These are phyloP conservation scores for Mobula hypostoma DNA, from an alignment of 2,113 vertebrate genomes.

Conservation along the genomic window DNA sequence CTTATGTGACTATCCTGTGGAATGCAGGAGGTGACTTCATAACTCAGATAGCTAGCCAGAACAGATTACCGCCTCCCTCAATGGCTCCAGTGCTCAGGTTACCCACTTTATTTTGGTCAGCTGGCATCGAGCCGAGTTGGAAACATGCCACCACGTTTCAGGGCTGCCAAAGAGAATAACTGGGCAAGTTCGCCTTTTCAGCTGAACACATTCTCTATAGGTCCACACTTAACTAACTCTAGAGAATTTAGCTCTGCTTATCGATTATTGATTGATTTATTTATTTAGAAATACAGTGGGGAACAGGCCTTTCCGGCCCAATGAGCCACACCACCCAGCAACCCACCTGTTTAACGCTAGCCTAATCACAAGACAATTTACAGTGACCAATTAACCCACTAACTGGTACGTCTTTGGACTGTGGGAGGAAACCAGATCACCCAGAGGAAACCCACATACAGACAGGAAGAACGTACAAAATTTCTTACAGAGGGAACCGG, in stretches of 20 bases:
- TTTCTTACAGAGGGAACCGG: too few relatives aligned
- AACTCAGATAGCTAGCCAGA: not conserved
- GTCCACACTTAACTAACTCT: not conserved
- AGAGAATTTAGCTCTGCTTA: not conserved
- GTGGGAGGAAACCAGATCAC: too few relatives aligned
- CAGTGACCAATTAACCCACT: too few relatives aligned
- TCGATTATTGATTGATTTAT: too few relatives aligned
- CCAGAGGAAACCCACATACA: too few relatives aligned
- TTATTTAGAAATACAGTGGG: too few relatives aligned
- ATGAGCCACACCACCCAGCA: too few relatives aligned
- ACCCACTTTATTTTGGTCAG: not conserved
- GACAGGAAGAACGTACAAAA: too few relatives aligned
- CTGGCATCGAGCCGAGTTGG: not conserved
- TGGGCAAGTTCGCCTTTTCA: not conserved
- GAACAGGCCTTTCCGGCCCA: too few relatives aligned
- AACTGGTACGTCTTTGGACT: too few relatives aligned
- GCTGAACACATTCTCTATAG: not conserved
- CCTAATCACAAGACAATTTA: too few relatives aligned
- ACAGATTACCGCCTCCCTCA: not conserved
- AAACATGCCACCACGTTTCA: not conserved
- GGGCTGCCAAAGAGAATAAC: not conserved
- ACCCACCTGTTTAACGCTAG: too few relatives aligned
- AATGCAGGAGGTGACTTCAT: not conserved
- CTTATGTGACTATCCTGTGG: not conserved
- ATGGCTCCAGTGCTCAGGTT: not conserved